Evolutionary conservation across 2,113 vertebrate species (phyloP), one percentile per base, ranked within the genome.

Genomic region (Campylomormyrus tamandua): DNA sequence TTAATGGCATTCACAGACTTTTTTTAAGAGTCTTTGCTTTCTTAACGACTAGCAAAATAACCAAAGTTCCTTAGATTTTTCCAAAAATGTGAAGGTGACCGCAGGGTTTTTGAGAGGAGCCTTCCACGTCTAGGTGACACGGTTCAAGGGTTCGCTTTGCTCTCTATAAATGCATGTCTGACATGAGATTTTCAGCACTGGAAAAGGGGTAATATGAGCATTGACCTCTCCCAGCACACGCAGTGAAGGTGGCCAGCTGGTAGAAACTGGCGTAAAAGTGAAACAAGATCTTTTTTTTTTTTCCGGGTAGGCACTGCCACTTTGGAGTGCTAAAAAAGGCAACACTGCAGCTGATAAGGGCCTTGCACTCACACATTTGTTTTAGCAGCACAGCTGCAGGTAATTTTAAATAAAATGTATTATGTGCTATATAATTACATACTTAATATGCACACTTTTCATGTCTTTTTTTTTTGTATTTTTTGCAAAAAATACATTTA

Each of bases 221-320:
- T 6, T 86, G 83, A 86, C 48, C 83, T 80, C 83, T 46, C 83
- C 48, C 4, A n/a, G 48, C 48, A 50, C 48, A 84, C 21, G 24
- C 83, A n/a, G n/a, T 27, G 83, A 50, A 50, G n/a, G 48, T n/a
- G 19, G 49, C 83, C 46, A 86, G 83, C 83, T 86, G 83, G 83
- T 39, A 42, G 35, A 80, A 42, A 80, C 13, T 13, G 17, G 74
- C 2, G 35, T 42, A 19, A 80, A 86, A 27, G 83, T 49, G 83
- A 48, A 86, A 49, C 83, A 49, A n/a, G 24, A 86, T 80, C 74
- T 35, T 80, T 80, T 77, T 27, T 31, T 27, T 39, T 39, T 70
- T 70, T 11, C 31, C 1, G 31, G 35, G 35, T 19, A 39, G 35
- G 31, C 74, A 80, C 3, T 15, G 74, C 35, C 74, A 80, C 74